phyloP scores from a whole-genome alignment of 2,113 vertebrate genomes.

The Ivindomyrus marchei region DNA sequence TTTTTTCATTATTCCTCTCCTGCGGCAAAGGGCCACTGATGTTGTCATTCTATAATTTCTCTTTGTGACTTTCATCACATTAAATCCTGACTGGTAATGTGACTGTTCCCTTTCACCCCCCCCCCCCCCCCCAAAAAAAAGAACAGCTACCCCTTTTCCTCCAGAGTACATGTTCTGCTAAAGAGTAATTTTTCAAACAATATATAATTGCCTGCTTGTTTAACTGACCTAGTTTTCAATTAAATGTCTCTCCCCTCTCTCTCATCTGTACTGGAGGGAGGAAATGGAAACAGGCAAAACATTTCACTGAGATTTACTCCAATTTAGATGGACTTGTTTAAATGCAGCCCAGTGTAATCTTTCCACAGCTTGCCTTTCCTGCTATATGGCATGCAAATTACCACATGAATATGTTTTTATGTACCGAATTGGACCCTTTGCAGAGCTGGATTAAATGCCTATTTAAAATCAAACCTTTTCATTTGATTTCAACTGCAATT shows the following conservation, averaged over 20 bases:
- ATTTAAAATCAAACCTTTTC: conserved; percentile 8
- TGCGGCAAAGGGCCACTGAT: background rate
- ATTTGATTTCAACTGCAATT: background rate
- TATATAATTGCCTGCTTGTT: conserved; percentile 7
- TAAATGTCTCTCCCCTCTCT: background rate
- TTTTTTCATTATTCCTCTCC: background rate
- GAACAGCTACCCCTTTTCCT: background rate
- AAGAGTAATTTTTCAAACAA: conserved; percentile 14
- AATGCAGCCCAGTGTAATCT: background rate
- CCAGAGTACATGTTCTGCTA: background rate
- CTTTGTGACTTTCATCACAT: background rate
- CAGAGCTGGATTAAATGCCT: background rate
- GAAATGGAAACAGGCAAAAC: background rate
- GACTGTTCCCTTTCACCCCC: background rate
- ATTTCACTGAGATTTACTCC: background rate
- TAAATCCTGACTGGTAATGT: background rate
- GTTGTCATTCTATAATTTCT: background rate
- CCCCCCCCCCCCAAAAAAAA: background rate
- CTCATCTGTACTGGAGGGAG: background rate
- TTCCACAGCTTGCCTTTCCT: background rate
- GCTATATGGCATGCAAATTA: conserved; percentile 9
- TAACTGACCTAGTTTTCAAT: conserved; percentile 17
- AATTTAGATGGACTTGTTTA: background rate
- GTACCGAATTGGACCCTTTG: background rate
- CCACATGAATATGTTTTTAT: conserved; percentile 8